A percentile compares a stretch with the other conserved stretches of the same genome.
Evolutionary conservation across 2,797 vertebrate genomes (phyloP).

Genomic region (Arnoldichthys spilopterus): DNA sequence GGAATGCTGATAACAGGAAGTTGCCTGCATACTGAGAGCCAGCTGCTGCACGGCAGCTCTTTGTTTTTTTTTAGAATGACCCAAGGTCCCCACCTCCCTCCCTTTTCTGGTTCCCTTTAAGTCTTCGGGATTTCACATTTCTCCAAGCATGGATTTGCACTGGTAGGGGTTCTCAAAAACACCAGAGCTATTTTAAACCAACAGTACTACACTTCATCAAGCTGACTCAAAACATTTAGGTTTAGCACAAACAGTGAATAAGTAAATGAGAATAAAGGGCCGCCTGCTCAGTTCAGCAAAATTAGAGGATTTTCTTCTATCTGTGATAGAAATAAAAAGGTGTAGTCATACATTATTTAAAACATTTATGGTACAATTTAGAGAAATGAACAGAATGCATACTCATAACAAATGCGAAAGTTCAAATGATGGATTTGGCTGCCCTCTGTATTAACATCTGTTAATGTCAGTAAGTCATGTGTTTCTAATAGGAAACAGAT

Average conservation of each 20-base stretch:
- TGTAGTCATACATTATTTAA: too few species aligned
- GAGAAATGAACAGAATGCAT: too few species aligned
- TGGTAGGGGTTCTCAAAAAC: background rate
- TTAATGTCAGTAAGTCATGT: background rate
- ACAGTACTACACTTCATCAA: too few species aligned
- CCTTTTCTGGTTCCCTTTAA: background rate
- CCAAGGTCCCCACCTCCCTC: too few species aligned
- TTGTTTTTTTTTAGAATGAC: background rate
- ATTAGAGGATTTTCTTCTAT: background rate
- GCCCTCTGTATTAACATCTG: background rate
- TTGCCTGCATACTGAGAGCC: background rate
- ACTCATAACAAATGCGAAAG: background rate
- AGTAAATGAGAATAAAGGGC: too few species aligned
- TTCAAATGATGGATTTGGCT: background rate
- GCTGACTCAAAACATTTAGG: too few species aligned
- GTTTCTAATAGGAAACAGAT: background rate
- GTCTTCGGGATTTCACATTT: background rate
- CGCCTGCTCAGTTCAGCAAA: background rate
- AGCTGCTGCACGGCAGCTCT: background rate
- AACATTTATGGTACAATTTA: too few species aligned
- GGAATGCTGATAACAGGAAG: background rate
- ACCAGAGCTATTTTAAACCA: background rate
- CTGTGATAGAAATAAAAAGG: background rate
- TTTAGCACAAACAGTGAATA: too few species aligned
- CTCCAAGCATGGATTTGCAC: background rate